Evolutionary conservation across 2,888 invertebrate species (phyloP).

Genomic region (Chesias legatella): DNA sequence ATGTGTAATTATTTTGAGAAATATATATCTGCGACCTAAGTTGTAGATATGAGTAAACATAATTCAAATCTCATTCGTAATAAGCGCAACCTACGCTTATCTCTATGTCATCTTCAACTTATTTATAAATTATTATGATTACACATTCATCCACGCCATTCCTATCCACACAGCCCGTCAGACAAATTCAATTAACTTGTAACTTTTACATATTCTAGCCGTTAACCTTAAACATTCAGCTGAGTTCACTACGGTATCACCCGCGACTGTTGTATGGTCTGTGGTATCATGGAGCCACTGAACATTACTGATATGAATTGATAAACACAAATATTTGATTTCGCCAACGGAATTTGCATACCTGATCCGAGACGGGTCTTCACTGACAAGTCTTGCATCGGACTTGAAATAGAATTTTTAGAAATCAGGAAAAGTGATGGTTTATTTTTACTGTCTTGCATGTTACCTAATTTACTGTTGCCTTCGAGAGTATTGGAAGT

Average conservation of each 20-base stretch:
- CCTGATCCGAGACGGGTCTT: slow-evolving; percentile 25
- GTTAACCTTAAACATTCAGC: slow-evolving; percentile 13
- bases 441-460: slow-evolving; percentile 5
- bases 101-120: neutral
- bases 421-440: slow-evolving; percentile 28
- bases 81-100: neutral
- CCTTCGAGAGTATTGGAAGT: too few species aligned
- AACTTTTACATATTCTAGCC: slow-evolving; percentile 12
- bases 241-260: slow-evolving; percentile 8
- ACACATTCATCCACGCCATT: too few species aligned
- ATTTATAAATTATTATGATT: neutral
- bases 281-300: slow-evolving; percentile 29
- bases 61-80: too few species aligned
- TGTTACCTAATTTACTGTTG: too few species aligned
- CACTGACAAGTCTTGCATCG: slow-evolving; percentile 28
- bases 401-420: slow-evolving; percentile 29
- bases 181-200: slow-evolving; percentile 12
- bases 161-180: slow-evolving; percentile 1
- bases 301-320: slow-evolving; percentile 43
- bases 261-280: slow-evolving; percentile 8
- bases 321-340: slow-evolving; percentile 54
- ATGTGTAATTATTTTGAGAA: too few species aligned
- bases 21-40: too few species aligned
- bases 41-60: too few species aligned
- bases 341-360: slow-evolving; percentile 50